A percentile compares a stretch with the other conserved stretches of the same genome.
Evolutionary conservation across 2,888 invertebrate genomes (phyloP).

Genomic region (Erebia aethiops): DNA sequence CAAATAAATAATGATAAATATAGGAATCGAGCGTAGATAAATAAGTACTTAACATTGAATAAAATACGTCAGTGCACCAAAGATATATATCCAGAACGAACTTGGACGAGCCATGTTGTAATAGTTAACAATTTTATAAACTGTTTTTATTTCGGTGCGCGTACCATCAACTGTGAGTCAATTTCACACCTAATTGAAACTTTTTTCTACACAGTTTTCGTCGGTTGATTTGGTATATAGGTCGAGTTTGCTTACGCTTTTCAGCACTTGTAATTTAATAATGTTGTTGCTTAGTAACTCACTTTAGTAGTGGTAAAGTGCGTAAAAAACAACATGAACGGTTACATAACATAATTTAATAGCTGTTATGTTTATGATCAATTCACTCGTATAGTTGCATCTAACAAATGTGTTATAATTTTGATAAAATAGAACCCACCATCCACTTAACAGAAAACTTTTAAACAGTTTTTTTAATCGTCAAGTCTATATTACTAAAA

Average conservation of each 20-base stretch:
- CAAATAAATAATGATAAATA: slow-evolving; percentile 61
- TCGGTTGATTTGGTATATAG: slow-evolving; percentile 35
- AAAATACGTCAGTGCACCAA: slow-evolving; percentile 35
- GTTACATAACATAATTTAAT: not conserved
- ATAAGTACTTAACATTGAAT: slow-evolving; percentile 42
- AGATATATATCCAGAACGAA: slow-evolving; percentile 51
- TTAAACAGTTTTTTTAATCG: too few species aligned
- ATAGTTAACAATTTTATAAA: slow-evolving; percentile 30
- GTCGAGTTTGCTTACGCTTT: slow-evolving; percentile 43
- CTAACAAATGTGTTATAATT: too few species aligned
- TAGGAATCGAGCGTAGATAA: slow-evolving; percentile 52
- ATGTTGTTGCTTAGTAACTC: slow-evolving; percentile 21
- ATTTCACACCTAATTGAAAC: not conserved
- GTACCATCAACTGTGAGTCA: slow-evolving; percentile 2
- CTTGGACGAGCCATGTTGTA: slow-evolving; percentile 46
- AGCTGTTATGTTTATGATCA: too few species aligned
- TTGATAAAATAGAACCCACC: too few species aligned
- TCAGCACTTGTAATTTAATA: slow-evolving; percentile 20
- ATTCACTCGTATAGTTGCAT: too few species aligned
- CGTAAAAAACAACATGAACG: not conserved
- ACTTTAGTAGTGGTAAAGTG: slow-evolving; percentile 1
- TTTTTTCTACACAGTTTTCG: slow-evolving; percentile 20
- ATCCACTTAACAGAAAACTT: too few species aligned
- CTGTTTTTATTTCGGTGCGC: slow-evolving; percentile 28
- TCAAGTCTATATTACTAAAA: too few species aligned